Conservation (phyloP, 2,113 vertebrate species). For the Ciconia stormi region DNA sequence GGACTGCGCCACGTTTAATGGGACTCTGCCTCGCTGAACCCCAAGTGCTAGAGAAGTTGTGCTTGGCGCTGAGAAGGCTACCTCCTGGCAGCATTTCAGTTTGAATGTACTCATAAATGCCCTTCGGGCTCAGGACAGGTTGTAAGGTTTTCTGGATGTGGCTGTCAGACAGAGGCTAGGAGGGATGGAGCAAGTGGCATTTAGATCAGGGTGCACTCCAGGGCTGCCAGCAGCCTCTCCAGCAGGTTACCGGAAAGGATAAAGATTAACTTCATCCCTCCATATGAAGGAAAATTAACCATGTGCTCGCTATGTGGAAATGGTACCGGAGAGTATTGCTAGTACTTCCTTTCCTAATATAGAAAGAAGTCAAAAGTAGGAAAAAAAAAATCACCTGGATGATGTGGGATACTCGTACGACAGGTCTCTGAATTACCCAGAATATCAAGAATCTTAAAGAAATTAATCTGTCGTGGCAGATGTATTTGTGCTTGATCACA, state of each 20-base stretch:
- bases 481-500: background rate
- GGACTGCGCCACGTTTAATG: fast-evolving
- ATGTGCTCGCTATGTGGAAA: background rate
- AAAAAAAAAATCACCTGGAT: background rate
- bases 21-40: background rate
- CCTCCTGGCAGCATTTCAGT: background rate
- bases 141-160: background rate
- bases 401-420: background rate
- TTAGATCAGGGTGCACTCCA: background rate
- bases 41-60: background rate
- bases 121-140: background rate
- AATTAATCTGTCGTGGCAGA: background rate
- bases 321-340: background rate
- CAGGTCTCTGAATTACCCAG: background rate
- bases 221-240: background rate
- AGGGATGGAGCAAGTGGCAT: background rate
- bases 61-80: background rate
- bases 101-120: background rate
- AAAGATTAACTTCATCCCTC: background rate
- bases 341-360: background rate
- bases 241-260: background rate
- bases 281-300: background rate
- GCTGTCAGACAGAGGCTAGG: background rate
- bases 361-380: background rate
- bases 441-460: background rate